Base-by-base conservation (phyloP, 1,140 invertebrate genomes). In the Saxidomus purpurata region DNA sequence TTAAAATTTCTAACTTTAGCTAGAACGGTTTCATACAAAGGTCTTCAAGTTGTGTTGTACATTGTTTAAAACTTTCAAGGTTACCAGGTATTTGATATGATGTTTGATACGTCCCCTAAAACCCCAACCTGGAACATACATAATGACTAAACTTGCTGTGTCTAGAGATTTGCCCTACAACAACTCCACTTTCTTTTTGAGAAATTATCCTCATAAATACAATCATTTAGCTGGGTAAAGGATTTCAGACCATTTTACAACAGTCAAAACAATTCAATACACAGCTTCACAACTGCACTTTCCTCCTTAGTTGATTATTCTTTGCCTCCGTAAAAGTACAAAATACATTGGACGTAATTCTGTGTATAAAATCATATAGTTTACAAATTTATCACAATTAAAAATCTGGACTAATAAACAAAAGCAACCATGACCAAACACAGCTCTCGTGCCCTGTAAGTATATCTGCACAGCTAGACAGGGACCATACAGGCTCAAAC, bases 311-410 rank as follows among this genome's bases (percentile, higher is more conserved):
- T n/a, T 52, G 74, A 77, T 49, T 77, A 77, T 77, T 77, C 74
- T 49, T 49, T 49, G 47, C 74, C 74, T 77, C 74, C 74, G 2
- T 77, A 49, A 49, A 15, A 34, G 74, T 77, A 77, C 43, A 77
- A 77, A 77, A 49, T 49, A 77, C 38, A 49, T 52, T 76, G 74
- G 74, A 77, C 74, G 74, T 77, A 49, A 77, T 47, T 77, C 74
- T 77, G 74, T 77, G 74, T 77, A 77, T 77, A 77, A 77, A 77
- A 77, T n/a, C 74, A 77, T 49, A 52, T 77, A 49, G 43, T 4
- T 49, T 77, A 77, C 40, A 74, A 52, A 77, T 6, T 49, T 43
- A 40, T 22, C 28, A 49, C 40, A 49, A 31, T 49, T 49, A 77
- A 77, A 77, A 52, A 25, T 77, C 74, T 77, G n/a, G 74, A 77